A percentile compares a stretch with the other conserved stretches of the same genome.
Evolutionary conservation across 2,797 vertebrate species (phyloP).

Genomic region (Numenius phaeopus): DNA sequence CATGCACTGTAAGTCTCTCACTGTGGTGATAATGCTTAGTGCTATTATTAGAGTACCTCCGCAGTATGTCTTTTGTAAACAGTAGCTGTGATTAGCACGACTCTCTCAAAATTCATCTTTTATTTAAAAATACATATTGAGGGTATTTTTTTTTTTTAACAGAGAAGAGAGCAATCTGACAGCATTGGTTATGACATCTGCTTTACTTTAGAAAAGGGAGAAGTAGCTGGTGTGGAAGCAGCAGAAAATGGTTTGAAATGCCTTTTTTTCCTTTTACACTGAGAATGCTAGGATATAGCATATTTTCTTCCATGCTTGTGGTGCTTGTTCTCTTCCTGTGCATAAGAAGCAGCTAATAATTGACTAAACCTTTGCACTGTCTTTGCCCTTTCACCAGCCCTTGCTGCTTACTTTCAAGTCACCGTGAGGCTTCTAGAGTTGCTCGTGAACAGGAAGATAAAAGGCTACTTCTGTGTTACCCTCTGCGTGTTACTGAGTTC

Average conservation of each 20-base stretch:
- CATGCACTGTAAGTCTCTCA: neutral
- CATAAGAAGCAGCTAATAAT: neutral
- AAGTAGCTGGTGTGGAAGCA: neutral
- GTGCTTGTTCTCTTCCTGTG: neutral
- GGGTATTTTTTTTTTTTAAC: neutral
- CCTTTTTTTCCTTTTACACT: neutral
- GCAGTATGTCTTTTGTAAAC: neutral
- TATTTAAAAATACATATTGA: neutral
- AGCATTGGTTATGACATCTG: neutral
- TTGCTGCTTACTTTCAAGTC: neutral
- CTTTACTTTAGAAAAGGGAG: neutral
- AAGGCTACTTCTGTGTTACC: neutral
- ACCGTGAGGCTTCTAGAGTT: neutral
- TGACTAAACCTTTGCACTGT: neutral
- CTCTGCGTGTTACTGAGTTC: neutral
- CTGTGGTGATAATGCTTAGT: neutral
- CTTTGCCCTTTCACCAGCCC: slow-evolving; percentile 14
- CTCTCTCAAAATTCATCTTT: neutral
- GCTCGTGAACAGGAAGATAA: neutral
- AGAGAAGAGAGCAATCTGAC: neutral
- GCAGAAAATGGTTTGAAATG: neutral
- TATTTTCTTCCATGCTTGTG: neutral
- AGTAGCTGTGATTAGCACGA: neutral
- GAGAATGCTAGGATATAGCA: rapidly evolving
- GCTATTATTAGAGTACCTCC: neutral